A percentile compares a stretch with the other conserved stretches of the same genome.
Conservation (phyloP, 35 echinoderm and acorn worm species). For the Ophiothrix spiculata region DNA sequence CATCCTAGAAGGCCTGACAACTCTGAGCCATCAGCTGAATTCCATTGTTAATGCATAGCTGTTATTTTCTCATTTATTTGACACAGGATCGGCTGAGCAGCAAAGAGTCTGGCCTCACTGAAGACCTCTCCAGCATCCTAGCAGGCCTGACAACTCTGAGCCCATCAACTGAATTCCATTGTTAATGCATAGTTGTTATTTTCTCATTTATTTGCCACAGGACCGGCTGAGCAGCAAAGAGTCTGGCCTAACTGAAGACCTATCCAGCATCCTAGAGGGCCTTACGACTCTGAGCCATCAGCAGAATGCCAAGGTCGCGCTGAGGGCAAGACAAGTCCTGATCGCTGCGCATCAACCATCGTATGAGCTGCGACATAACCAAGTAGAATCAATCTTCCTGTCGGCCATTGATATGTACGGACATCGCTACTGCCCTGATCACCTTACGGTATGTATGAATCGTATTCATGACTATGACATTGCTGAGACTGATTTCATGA, state of each 20-base stretch:
- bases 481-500: too few relatives aligned
- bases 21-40: conserved; percentile 84
- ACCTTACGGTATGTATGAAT: conserved; percentile 83
- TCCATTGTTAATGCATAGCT: too few relatives aligned
- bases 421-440: conserved; percentile 89
- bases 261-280: conserved; percentile 55
- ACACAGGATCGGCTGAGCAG: too few relatives aligned
- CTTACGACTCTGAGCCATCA: conserved; percentile 92
- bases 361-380: conserved; percentile 91
- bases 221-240: conserved; percentile 73
- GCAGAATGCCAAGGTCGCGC: conserved; percentile 81
- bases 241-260: conserved; percentile 85
- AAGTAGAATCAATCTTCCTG: conserved; percentile 98
- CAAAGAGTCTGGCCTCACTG: too few relatives aligned
- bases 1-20: conserved; percentile 76
- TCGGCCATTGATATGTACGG: conserved; percentile 98
- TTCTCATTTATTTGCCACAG: too few relatives aligned
- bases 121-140: too few relatives aligned
- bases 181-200: too few relatives aligned
- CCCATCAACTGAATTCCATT: too few relatives aligned
- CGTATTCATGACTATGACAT: too few relatives aligned
- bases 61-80: too few relatives aligned
- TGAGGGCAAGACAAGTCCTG: conserved; percentile 83
- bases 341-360: conserved; percentile 96
- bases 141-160: too few relatives aligned